Percentiles rank a stretch among this genome's conserved stretches.
Conservation (phyloP, 2,113 vertebrate genomes). For the Pomatorhinus ruficollis region DNA sequence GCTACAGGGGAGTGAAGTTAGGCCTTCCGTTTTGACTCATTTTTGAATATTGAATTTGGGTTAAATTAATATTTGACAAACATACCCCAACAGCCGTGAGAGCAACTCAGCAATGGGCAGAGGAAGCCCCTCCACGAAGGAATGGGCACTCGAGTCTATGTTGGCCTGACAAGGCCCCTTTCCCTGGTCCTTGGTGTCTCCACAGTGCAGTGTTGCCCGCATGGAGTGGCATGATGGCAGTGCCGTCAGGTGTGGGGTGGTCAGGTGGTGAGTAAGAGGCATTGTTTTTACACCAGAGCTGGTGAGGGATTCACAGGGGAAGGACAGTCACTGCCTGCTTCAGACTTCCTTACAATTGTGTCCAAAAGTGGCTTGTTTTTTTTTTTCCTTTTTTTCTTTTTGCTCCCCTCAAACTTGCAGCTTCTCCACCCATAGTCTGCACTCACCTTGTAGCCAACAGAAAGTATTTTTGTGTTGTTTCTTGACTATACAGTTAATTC, state of each 20-base stretch:
- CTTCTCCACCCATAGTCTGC: background rate
- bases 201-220: background rate
- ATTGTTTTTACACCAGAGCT: background rate
- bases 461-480: background rate
- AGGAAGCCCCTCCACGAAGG: too few relatives aligned
- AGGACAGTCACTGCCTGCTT: rapidly evolving
- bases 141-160: rapidly evolving
- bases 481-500: background rate
- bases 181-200: background rate
- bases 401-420: background rate
- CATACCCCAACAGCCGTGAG: rapidly evolving
- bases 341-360: background rate
- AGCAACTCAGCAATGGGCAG: rapidly evolving
- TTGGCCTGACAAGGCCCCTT: too few relatives aligned
- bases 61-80: background rate
- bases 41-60: background rate
- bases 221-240: background rate
- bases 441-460: background rate
- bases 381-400: background rate
- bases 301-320: rapidly evolving
- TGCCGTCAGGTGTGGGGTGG: rapidly evolving
- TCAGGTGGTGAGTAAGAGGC: background rate
- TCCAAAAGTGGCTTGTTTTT: background rate
- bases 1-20: background rate
- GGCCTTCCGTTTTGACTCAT: background rate